A percentile compares a stretch with the other conserved stretches of the same genome.
phyloP scores from a whole-genome alignment of 1,140 invertebrate genomes.

The Akabosia matsudoensis region DNA sequence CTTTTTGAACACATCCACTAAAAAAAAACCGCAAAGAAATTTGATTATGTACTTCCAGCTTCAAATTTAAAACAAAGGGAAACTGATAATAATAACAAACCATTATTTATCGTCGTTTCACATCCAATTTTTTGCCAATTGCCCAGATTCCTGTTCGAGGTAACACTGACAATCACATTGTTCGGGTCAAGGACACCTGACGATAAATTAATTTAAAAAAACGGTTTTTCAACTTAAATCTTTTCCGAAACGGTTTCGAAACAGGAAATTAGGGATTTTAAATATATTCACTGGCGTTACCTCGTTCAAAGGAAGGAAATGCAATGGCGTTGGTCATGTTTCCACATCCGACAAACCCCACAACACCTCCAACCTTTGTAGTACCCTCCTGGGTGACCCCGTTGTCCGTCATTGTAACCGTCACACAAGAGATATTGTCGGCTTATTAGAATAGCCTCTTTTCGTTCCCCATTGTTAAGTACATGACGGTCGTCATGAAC shows the following conservation, averaged over 20 bases:
- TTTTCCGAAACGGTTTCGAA: neutral
- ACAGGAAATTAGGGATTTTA: neutral
- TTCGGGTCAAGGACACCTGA: constrained; percentile 32
- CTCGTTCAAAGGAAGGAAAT: constrained; percentile 41
- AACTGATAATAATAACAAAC: constrained; percentile 9
- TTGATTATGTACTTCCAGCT: too few species aligned
- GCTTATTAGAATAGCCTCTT: too few species aligned
- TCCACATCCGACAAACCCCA: constrained; percentile 41
- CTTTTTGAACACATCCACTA: constrained; percentile 59
- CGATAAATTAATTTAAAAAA: too few species aligned
- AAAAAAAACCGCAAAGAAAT: constrained; percentile 31
- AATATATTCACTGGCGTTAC: constrained; percentile 26
- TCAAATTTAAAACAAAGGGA: neutral
- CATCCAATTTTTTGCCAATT: constrained; percentile 37
- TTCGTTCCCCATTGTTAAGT: too few species aligned
- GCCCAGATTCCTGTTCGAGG: constrained; percentile 12
- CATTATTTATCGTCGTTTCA: constrained; percentile 33
- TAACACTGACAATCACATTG: constrained; percentile 37
- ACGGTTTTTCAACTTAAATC: neutral
- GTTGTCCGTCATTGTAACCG: neutral
- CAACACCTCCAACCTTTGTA: neutral
- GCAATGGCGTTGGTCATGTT: constrained; percentile 43
- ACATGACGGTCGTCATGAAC: too few species aligned
- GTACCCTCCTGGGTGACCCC: neutral
- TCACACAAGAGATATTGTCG: too few species aligned